Evolutionary conservation across 2,797 vertebrate genomes (phyloP).

Genomic region (Eurystomus glaucurus): DNA sequence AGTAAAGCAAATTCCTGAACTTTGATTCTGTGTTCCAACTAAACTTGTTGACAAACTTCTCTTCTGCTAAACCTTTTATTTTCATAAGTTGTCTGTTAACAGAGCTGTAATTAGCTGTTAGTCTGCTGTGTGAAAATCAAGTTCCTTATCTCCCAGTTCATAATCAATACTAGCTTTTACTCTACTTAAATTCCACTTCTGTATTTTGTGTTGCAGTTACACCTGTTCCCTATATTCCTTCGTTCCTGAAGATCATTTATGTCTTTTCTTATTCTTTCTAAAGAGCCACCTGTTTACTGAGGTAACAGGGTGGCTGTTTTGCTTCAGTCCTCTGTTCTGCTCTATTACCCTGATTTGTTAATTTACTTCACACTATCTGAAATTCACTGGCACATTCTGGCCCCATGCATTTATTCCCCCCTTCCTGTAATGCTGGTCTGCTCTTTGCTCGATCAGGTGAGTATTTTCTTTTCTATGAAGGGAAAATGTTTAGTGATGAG

Average conservation of each 20-base stretch:
- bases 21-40: not conserved
- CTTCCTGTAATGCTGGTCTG: not conserved
- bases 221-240: not conserved
- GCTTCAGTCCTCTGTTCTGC: not conserved
- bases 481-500: not conserved
- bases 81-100: not conserved
- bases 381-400: not conserved
- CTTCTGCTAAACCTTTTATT: not conserved
- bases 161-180: not conserved
- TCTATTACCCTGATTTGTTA: not conserved
- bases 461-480: not conserved
- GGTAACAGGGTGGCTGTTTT: not conserved
- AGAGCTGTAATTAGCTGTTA: not conserved
- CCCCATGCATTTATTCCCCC: not conserved
- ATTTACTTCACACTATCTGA: not conserved
- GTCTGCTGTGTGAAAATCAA: not conserved
- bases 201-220: not conserved
- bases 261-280: conserved; percentile 18
- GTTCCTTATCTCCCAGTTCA: not conserved
- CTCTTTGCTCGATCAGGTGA: not conserved
- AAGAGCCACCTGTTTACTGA: conserved; percentile 43
- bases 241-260: not conserved
- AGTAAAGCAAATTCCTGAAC: not conserved
- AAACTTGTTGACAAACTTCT: not conserved
- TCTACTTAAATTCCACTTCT: not conserved